Evolutionary conservation across 1,140 invertebrate species (phyloP), one percentile per base, ranked within the genome.

Genomic region (Diabrotica undecimpunctata): DNA sequence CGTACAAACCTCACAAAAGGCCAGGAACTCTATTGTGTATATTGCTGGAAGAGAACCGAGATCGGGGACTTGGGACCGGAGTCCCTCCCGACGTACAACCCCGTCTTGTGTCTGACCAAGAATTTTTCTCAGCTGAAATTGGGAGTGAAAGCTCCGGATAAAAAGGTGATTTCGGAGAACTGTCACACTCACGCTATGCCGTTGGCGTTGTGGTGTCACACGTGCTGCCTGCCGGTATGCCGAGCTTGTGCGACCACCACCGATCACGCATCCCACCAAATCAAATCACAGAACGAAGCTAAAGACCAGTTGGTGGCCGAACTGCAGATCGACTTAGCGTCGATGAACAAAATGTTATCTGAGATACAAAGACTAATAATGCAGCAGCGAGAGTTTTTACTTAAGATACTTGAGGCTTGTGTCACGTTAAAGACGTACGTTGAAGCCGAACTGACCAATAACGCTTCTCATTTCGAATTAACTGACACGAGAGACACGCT

Each of bases 161-260:
- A 82, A 73, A 57, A 80, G 70, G 68, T 77, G 36, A 74, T 79
- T 46, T 78, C 76, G 61, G 87, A 89, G 74, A 87, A 87, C 73
- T 90, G 89, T 76, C 84, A 86, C 72, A 85, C 85, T 57, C 89
- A 90, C 76, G 86, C 84, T 53, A 88, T 89, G 86, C 88, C 89
- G 14, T 77, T 86, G 64, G 84, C 87, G 37, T 78, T 88, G 12
- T 91, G 88, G 88, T 91, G 89, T 75, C 83, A 83, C 61, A 85
- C 82, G n/a, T 92, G 89, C 74, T 83, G 83, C 55, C 79, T 79
- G 14, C 78, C 83, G 25, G 79, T 90, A 11, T 91, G 89, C 72
- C 81, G 86, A 64, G 86, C 84, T 7, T 91, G 89, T 74, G 85
- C 86, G 5, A 82, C 83, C 12, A 84, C 84, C 8, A 80, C 83